Evolutionary conservation across 2,113 vertebrate genomes (phyloP).

Genomic region (Marcusenius ussheri): DNA sequence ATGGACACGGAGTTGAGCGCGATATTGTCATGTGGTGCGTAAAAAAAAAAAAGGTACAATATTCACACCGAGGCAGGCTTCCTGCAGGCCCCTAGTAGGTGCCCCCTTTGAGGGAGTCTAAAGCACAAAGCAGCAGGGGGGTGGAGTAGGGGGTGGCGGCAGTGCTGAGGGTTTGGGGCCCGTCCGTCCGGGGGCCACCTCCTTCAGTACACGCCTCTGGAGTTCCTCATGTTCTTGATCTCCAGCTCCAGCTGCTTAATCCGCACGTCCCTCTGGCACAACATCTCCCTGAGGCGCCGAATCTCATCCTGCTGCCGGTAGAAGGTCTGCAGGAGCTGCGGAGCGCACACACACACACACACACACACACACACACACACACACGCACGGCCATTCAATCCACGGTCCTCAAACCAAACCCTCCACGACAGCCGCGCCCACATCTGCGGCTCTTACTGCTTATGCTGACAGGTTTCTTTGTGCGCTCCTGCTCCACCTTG

Average conservation of each 20-base stretch:
- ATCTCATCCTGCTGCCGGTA: constrained; percentile 92
- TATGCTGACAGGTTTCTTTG: neutral
- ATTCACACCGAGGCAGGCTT: neutral
- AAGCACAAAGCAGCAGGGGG: neutral
- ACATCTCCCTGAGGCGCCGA: constrained; percentile 68
- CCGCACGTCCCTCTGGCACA: constrained; percentile 74
- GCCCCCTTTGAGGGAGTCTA: neutral
- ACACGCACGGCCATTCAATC: neutral
- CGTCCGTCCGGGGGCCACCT: neutral
- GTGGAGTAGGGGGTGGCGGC: neutral
- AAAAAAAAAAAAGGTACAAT: neutral
- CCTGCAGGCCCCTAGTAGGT: neutral
- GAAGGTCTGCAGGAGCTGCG: constrained; percentile 80
- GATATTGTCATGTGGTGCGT: neutral
- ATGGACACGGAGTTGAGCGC: neutral
- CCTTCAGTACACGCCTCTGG: constrained; percentile 49
- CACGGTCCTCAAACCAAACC: neutral
- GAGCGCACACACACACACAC: constrained; percentile 23
- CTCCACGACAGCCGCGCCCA: no score
- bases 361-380: constrained; percentile 10
- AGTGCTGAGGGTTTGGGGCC: neutral
- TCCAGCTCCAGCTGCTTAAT: constrained; percentile 82
- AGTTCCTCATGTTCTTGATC: constrained; percentile 70
- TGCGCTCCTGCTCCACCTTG: neutral
- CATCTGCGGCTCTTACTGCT: neutral